These are phyloP conservation scores for Cylloceria caligata DNA, from an alignment of 2,888 invertebrate genomes.

Conservation along the genomic window DNA sequence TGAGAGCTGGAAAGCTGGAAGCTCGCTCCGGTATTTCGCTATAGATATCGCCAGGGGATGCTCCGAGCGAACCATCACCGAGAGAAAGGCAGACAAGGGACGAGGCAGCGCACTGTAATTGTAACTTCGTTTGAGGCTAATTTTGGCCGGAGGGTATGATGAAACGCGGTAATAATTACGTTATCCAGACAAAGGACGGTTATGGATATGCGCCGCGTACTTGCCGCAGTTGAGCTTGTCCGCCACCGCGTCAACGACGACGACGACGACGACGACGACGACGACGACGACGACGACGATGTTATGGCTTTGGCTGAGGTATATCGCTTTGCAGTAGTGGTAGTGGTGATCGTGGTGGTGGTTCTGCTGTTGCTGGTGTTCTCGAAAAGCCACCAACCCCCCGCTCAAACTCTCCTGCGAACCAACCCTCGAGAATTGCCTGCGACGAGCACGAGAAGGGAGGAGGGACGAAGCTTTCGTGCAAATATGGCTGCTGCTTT, in stretches of 20 bases:
- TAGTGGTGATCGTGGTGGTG: constrained; percentile 39
- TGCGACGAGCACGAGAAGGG: constrained; percentile 70
- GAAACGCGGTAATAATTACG: constrained; percentile 84
- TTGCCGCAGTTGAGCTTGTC: constrained; percentile 57
- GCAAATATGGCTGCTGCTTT: constrained; percentile 83
- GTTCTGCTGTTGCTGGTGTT: constrained; percentile 51
- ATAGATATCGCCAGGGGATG: constrained; percentile 57
- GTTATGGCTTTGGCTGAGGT: constrained; percentile 59
- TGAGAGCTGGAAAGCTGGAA: constrained; percentile 60
- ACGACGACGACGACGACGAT: constrained; percentile 59
- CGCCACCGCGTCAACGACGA: constrained; percentile 38
- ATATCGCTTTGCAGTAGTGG: constrained; percentile 44
- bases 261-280: too few species aligned
- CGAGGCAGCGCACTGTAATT: constrained; percentile 79
- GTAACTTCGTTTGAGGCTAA: constrained; percentile 85
- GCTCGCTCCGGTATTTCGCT: constrained; percentile 68
- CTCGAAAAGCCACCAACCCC: constrained; percentile 31
- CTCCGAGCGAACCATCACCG: constrained; percentile 55
- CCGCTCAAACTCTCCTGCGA: constrained; percentile 53
- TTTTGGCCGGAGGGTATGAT: constrained; percentile 83
- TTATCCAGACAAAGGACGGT: constrained; percentile 84
- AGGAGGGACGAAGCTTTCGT: constrained; percentile 75
- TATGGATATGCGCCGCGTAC: constrained; percentile 83
- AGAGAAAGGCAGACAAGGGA: constrained; percentile 43
- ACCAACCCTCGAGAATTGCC: constrained; percentile 80